Percentiles rank a stretch among this genome's conserved stretches.
phyloP scores from a whole-genome alignment of 2,113 vertebrate genomes.

The Vidua macroura region DNA sequence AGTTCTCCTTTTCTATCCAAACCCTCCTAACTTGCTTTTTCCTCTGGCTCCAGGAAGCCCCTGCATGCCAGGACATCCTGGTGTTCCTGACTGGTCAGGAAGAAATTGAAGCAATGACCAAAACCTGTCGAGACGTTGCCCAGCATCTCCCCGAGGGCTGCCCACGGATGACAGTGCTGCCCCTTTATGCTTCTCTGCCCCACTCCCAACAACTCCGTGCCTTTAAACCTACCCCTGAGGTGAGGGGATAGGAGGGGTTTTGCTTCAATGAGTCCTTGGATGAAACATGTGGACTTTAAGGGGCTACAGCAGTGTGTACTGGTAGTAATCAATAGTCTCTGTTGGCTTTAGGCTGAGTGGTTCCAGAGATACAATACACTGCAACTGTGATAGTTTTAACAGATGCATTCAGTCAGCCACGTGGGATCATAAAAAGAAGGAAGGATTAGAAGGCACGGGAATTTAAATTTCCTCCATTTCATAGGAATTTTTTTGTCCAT shows the following conservation, averaged over 20 bases:
- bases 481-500: background rate
- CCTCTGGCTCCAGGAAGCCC: constrained; percentile 77
- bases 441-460: background rate
- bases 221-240: constrained; percentile 89
- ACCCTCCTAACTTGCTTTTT: background rate
- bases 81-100: constrained; percentile 98
- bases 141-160: constrained; percentile 88
- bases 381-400: background rate
- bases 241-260: constrained; percentile 23
- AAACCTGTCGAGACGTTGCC: constrained; percentile 89
- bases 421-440: background rate
- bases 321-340: background rate
- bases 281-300: background rate
- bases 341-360: background rate
- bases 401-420: background rate
- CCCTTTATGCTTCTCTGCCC: constrained; percentile 92
- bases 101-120: constrained; percentile 94
- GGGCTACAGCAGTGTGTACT: background rate
- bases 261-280: background rate
- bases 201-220: constrained; percentile 88
- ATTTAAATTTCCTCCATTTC: background rate
- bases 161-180: constrained; percentile 82
- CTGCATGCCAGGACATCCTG: constrained; percentile 87
- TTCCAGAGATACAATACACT: background rate
- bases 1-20: background rate